These are phyloP conservation scores for Xestoiulus laeticollis DNA, from an alignment of 2,888 invertebrate genomes.

Conservation along the genomic window DNA sequence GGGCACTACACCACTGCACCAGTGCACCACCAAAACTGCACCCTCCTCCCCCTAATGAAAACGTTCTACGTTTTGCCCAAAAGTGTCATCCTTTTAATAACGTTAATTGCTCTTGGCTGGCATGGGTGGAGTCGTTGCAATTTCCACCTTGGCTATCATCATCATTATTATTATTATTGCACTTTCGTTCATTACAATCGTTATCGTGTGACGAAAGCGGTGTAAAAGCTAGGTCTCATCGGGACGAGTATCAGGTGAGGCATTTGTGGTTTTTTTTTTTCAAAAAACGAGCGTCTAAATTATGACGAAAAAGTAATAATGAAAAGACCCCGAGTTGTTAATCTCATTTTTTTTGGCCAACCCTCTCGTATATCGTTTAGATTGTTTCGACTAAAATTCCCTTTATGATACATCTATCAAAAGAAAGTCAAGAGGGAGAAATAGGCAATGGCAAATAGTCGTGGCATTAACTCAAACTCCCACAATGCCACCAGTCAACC, in stretches of 20 bases:
- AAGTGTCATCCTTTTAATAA: constrained; percentile 47
- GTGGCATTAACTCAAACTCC: not conserved
- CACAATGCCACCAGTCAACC: not conserved
- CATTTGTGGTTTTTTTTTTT: no score
- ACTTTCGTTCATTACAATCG: constrained; percentile 43
- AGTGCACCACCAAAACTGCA: no score
- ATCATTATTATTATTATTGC: constrained; percentile 40
- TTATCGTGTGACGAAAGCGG: constrained; percentile 31
- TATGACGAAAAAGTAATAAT: not conserved
- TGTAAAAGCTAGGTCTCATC: not conserved
- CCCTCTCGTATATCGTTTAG: not conserved
- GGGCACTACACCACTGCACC: not conserved
- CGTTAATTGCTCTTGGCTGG: constrained; percentile 41
- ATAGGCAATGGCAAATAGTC: not conserved
- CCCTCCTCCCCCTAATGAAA: not conserved
- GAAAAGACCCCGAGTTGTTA: not conserved
- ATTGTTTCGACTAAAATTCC: not conserved
- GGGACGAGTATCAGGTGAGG: constrained; percentile 44
- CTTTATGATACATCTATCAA: not conserved
- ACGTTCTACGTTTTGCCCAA: constrained; percentile 11
- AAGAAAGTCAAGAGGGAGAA: not conserved
- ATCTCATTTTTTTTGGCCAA: not conserved
- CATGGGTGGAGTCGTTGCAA: constrained; percentile 44
- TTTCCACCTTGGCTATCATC: constrained; percentile 47
- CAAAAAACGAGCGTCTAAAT: not conserved